A percentile compares a stretch with the other conserved stretches of the same genome.
Evolutionary conservation across 1,140 invertebrate species (phyloP).

Genomic region (Drosophila littoralis): DNA sequence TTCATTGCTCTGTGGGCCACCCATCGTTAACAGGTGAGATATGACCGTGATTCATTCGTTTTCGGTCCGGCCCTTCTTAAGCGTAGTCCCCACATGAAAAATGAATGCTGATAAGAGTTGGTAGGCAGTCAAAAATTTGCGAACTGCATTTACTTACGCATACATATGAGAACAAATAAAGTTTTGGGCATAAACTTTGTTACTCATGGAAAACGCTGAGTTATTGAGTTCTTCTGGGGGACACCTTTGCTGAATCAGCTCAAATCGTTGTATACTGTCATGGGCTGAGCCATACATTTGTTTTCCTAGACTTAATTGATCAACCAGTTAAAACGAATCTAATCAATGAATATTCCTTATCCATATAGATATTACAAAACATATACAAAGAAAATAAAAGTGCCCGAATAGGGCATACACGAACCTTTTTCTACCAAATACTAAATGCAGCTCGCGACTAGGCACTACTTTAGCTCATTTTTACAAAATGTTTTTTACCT

Average conservation of each 20-base stretch:
- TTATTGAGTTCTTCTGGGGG: slow-evolving; percentile 1
- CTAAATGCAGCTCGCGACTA: too few species aligned
- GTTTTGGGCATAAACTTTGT: neutral
- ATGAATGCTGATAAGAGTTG: slow-evolving; percentile 18
- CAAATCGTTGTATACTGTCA: neutral
- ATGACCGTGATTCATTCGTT: slow-evolving; percentile 28
- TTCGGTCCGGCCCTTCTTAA: neutral
- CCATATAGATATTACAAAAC: too few species aligned
- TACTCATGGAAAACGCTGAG: slow-evolving; percentile 16
- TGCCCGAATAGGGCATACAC: too few species aligned
- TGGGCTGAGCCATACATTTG: neutral
- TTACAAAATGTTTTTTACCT: too few species aligned
- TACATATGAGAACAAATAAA: neutral
- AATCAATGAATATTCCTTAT: neutral
- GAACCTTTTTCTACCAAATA: too few species aligned
- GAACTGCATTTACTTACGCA: neutral
- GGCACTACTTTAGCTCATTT: too few species aligned
- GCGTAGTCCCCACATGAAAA: slow-evolving; percentile 13
- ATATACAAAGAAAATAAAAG: too few species aligned
- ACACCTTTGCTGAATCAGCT: slow-evolving; percentile 9
- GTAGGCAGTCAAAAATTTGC: neutral
- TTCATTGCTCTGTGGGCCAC: neutral
- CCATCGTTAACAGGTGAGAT: slow-evolving; percentile 29
- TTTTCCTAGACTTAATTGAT: neutral
- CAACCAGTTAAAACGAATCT: neutral